phyloP scores from a whole-genome alignment of 2,113 vertebrate species.

The Cheirogaleus medius region DNA sequence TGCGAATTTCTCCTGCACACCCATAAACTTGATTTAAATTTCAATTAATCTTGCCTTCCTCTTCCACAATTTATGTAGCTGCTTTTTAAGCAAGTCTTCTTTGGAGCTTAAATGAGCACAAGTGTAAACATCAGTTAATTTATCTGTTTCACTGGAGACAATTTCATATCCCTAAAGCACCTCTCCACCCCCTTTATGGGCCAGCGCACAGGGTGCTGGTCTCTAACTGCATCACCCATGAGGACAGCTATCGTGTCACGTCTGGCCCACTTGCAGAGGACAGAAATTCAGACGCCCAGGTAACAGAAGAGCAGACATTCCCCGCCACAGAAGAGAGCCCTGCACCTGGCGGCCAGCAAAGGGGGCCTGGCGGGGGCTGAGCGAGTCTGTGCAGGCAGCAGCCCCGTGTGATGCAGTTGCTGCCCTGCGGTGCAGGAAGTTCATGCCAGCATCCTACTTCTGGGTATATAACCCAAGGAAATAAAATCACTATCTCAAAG shows the following conservation, averaged over 20 bases:
- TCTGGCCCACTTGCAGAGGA: conserved; percentile 14
- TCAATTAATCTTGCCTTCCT: conserved; percentile 81
- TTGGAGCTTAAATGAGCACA: conserved; percentile 74
- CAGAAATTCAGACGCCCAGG: not conserved
- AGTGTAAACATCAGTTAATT: conserved; percentile 77
- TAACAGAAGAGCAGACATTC: not conserved
- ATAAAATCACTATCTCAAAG: too few species aligned
- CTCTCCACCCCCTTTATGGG: conserved; percentile 40
- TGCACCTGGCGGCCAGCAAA: not conserved
- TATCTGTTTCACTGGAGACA: conserved; percentile 66
- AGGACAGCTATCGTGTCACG: not conserved
- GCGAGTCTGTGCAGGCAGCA: not conserved
- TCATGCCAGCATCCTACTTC: not conserved
- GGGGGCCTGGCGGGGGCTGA: too few species aligned
- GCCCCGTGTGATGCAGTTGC: too few species aligned
- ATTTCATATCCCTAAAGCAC: conserved; percentile 51
- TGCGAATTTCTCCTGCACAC: conserved; percentile 61
- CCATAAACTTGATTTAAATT: conserved; percentile 82
- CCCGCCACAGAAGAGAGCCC: not conserved
- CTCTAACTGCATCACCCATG: conserved; percentile 11
- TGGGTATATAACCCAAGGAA: too few species aligned
- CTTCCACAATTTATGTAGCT: conserved; percentile 76
- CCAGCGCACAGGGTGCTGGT: not conserved
- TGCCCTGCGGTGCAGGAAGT: not conserved
- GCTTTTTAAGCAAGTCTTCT: conserved; percentile 75